Base-by-base conservation (phyloP, 2,888 invertebrate species). In the Cenopis cana region DNA sequence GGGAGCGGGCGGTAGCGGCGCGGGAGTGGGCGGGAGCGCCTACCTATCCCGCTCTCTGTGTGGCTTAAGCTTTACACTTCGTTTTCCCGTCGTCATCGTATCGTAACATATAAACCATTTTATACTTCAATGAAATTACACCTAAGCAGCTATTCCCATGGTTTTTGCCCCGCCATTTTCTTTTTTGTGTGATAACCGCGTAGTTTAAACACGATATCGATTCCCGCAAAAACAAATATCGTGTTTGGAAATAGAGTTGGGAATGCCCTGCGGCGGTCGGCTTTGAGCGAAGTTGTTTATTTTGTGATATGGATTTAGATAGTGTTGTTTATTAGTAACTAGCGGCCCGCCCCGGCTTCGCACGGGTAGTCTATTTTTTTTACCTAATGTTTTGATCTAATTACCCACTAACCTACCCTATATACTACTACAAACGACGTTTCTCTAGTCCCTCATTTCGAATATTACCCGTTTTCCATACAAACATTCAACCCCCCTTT, bases 181-280 rank as follows among this genome's bases (percentile, higher is more conserved):
- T 66, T 71, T 67, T 71, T 71, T 69, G 64, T 52, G 52, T 55
- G 66, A 71, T 61, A 71, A 71, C 71, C 61, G 24, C 71, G 56
- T 50, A 38, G 65, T 46, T 56, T 38, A 29, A 61, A 67, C 49
- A 56, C 59, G 57, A 38, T 54, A 60, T 55, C 64, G 64, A 64
- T 54, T 49, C 18, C 20, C 20, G 50, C 60, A 71, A 71, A 67
- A 67, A 66, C 70, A 67, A 67, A 61, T 36, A 66, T 17, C 24
- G 17, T 61, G 71, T 66, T 60, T 46, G 54, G 65, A 36, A 64
- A 69, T 66, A 59, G 17, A 46, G 49, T 24, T 38, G 2, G 17
- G 36, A 11, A 41, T 60, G 46, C 3, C 41, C 54, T 36, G 60
- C 41, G 29, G 61, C 33, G 41, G 29, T 18, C 38, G 18, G 18